Conservation (phyloP, 2,113 vertebrate genomes). For the Pterophyllum scalare region DNA sequence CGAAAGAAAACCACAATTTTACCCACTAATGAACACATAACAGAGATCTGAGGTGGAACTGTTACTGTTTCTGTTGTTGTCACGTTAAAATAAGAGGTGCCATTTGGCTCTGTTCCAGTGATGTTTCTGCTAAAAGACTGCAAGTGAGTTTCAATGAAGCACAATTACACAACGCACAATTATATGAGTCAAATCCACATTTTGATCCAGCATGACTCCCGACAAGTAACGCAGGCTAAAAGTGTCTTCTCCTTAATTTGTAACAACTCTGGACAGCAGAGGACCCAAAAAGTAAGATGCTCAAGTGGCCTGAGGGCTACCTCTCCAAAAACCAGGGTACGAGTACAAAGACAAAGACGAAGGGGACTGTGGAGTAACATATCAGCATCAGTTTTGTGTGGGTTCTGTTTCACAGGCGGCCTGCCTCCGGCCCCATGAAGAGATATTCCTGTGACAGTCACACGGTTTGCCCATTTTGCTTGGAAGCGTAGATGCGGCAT, state of each 20-base stretch:
- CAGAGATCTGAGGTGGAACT: not conserved
- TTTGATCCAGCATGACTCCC: not conserved
- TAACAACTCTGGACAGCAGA: too few relatives aligned
- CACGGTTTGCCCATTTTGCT: not conserved
- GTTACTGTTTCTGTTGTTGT: not conserved
- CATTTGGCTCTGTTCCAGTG: not conserved
- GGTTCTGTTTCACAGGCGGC: not conserved
- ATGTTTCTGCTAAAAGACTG: not conserved
- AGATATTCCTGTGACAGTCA: constrained; percentile 12
- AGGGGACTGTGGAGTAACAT: not conserved
- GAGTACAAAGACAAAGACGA: not conserved
- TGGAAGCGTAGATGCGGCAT: not conserved
- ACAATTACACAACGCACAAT: not conserved
- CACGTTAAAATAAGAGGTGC: not conserved
- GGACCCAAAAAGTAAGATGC: too few relatives aligned
- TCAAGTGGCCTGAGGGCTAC: too few relatives aligned
- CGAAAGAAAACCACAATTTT: not conserved
- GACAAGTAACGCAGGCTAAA: not conserved
- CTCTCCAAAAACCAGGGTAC: not conserved
- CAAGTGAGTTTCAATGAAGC: not conserved
- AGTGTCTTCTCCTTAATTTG: too few relatives aligned
- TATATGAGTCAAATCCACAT: not conserved
- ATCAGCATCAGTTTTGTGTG: not conserved
- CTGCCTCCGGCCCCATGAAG: not conserved
- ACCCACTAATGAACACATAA: constrained; percentile 17